These are phyloP conservation scores for Metellina segmentata DNA, from an alignment of 2,888 invertebrate species.

Conservation along the genomic window DNA sequence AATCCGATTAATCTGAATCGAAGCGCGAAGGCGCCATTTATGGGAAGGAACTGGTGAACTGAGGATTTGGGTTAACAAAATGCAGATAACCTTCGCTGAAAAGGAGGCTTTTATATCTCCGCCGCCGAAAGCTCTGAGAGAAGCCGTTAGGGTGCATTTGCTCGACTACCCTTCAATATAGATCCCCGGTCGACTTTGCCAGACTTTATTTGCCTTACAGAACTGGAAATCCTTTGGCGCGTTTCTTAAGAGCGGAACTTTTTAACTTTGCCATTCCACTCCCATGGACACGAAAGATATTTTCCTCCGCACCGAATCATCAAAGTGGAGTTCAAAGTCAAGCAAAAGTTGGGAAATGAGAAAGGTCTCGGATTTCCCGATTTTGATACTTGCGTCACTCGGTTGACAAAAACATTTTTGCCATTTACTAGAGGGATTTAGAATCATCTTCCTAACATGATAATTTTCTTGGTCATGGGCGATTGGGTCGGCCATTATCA, in stretches of 20 bases:
- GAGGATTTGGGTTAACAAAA: too few species aligned
- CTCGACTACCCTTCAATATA: not conserved
- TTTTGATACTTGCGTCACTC: too few species aligned
- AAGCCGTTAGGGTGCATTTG: not conserved
- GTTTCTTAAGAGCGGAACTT: not conserved
- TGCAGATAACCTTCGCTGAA: not conserved
- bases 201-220: not conserved
- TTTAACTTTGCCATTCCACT: not conserved
- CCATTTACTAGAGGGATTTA: too few species aligned
- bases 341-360: not conserved
- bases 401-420: too few species aligned
- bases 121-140: not conserved
- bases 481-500: too few species aligned
- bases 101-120: not conserved
- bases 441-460: too few species aligned
- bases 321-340: not conserved
- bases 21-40: too few species aligned
- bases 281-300: not conserved
- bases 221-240: not conserved
- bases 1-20: too few species aligned
- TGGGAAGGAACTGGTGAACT: too few species aligned
- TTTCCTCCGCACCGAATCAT: not conserved
- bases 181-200: not conserved
- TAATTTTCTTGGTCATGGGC: too few species aligned
- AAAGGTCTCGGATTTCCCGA: not conserved